A percentile compares a stretch with the other conserved stretches of the same genome.
Evolutionary conservation across 2,888 invertebrate genomes (phyloP).

Genomic region (Synergus gifuensis): DNA sequence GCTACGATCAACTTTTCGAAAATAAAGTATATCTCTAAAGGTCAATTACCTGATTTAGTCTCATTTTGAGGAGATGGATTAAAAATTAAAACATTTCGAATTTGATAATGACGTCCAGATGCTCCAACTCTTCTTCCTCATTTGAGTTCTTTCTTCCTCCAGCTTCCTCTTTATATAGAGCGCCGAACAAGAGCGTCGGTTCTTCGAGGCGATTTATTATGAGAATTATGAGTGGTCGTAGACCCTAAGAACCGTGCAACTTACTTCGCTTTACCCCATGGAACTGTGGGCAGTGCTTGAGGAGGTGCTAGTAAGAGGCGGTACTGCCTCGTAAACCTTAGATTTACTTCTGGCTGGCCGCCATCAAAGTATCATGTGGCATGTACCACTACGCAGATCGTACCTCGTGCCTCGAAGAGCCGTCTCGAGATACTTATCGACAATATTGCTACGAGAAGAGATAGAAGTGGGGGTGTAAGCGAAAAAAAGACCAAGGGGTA

Average conservation of each 20-base stretch:
- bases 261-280: constrained; percentile 60
- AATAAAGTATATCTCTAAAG: constrained; percentile 6
- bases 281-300: constrained; percentile 74
- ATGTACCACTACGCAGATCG: constrained; percentile 54
- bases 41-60: background rate
- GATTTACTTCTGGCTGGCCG: constrained; percentile 78
- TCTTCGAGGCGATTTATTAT: constrained; percentile 74
- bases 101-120: no score
- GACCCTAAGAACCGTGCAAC: constrained; percentile 61
- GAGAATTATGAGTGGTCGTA: constrained; percentile 73
- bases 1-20: constrained; percentile 1
- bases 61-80: no score
- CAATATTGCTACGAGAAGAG: constrained; percentile 63
- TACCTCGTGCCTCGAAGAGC: constrained; percentile 60
- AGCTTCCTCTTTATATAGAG: constrained; percentile 24
- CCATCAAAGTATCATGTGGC: constrained; percentile 73
- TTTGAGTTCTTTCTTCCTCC: background rate
- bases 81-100: no score
- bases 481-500: background rate
- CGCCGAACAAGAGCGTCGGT: constrained; percentile 45
- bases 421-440: constrained; percentile 74
- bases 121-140: background rate
- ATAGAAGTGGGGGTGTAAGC: constrained; percentile 45
- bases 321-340: constrained; percentile 78
- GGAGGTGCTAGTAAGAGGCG: constrained; percentile 78